Evolutionary conservation across 2,113 vertebrate genomes (phyloP).

Genomic region (Fulica atra): DNA sequence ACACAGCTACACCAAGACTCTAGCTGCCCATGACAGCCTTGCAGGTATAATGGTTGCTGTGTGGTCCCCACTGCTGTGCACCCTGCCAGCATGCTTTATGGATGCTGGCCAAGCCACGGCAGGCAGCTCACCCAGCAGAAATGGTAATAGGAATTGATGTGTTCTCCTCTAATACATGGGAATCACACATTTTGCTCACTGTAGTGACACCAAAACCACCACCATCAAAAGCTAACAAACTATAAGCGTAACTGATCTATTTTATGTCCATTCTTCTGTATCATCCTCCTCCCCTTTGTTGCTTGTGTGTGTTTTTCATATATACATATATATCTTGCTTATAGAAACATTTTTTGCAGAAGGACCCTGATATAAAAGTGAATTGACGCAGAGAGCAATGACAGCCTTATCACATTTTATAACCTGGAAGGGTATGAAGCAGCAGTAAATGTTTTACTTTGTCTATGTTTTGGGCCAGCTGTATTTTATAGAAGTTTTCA

Average conservation of each 20-base stretch:
- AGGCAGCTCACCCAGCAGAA: not conserved
- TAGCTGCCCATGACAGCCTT: not conserved
- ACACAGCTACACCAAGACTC: not conserved
- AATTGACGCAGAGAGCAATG: not conserved
- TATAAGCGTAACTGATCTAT: not conserved
- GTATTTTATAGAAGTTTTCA: not conserved
- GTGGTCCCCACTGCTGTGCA: not conserved
- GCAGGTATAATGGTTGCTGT: not conserved
- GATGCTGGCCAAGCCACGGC: fast-evolving
- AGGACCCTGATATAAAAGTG: not conserved
- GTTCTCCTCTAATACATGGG: not conserved
- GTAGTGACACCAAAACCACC: not conserved
- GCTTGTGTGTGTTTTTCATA: not conserved
- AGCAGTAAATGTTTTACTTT: not conserved
- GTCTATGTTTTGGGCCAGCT: not conserved
- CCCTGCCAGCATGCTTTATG: fast-evolving
- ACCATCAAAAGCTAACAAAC: not conserved
- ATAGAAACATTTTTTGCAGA: not conserved
- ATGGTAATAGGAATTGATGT: fast-evolving
- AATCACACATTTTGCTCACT: not conserved
- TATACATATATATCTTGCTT: not conserved
- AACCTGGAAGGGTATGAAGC: not conserved
- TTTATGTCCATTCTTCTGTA: not conserved
- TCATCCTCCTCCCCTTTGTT: not conserved
- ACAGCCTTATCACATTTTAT: not conserved